Conservation (phyloP, 2,888 invertebrate genomes). For the Myathropa florea region DNA sequence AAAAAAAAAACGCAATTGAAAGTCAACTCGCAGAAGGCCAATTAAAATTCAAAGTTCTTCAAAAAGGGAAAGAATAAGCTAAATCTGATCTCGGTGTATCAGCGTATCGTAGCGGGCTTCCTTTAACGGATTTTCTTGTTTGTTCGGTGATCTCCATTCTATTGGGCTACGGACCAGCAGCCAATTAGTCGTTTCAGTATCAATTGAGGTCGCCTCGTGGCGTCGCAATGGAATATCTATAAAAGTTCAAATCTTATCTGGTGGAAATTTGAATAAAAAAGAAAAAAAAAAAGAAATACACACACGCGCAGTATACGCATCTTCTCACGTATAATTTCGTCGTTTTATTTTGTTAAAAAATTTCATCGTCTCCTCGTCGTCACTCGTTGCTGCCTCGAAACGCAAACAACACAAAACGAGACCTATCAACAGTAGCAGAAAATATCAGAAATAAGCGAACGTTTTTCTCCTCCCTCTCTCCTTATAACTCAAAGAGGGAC, state of each 20-base stretch:
- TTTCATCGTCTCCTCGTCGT: constrained; percentile 12
- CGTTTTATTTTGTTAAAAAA: constrained; percentile 53
- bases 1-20: constrained; percentile 5
- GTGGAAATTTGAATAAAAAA: constrained; percentile 35
- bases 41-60: background rate
- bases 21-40: background rate
- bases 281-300: constrained; percentile 1
- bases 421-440: constrained; percentile 34
- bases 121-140: background rate
- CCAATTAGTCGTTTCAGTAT: background rate
- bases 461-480: background rate
- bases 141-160: background rate
- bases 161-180: background rate
- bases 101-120: background rate
- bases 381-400: background rate
- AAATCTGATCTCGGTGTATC: background rate
- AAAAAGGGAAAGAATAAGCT: background rate
- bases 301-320: constrained; percentile 18
- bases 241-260: constrained; percentile 41
- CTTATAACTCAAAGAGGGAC: background rate
- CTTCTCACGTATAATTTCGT: background rate
- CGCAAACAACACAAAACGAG: constrained; percentile 22
- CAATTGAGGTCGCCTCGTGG: constrained; percentile 69
- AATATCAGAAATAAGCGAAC: constrained; percentile 14
- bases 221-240: constrained; percentile 67